These are phyloP conservation scores for Lacerta viridis DNA, from an alignment of 2,797 vertebrate genomes.

Conservation along the genomic window DNA sequence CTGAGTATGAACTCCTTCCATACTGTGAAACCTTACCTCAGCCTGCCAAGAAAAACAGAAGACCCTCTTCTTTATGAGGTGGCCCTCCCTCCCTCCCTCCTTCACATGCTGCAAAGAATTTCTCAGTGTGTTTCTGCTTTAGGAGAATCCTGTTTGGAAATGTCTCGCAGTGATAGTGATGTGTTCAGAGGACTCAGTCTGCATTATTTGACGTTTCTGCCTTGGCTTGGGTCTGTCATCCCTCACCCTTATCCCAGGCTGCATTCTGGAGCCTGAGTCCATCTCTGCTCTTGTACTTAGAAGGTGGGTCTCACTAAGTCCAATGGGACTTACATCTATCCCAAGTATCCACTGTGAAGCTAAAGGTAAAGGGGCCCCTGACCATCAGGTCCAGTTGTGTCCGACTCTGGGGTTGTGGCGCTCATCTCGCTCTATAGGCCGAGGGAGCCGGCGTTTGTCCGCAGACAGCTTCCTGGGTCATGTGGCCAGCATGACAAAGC, in stretches of 20 bases:
- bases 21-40: conserved; percentile 40
- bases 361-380: too few species aligned
- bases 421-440: too few species aligned
- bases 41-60: conserved; percentile 61
- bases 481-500: too few species aligned
- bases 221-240: neutral
- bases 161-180: conserved; percentile 50
- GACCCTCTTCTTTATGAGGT: conserved; percentile 50
- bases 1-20: conserved; percentile 38
- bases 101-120: conserved; percentile 63
- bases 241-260: neutral
- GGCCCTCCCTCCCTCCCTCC: conserved; percentile 47
- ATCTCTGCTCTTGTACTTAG: neutral
- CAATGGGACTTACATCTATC: too few species aligned
- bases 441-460: too few species aligned
- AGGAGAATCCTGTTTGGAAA: conserved; percentile 55
- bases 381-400: too few species aligned
- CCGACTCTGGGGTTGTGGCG: too few species aligned
- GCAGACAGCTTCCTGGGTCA: too few species aligned
- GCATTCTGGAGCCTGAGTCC: neutral
- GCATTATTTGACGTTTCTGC: neutral
- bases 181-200: conserved; percentile 29
- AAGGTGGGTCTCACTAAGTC: neutral
- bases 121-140: neutral
- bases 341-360: too few species aligned